A percentile compares a stretch with the other conserved stretches of the same genome.
These are phyloP conservation scores for Yasuhikotakia modesta DNA, from an alignment of 2,797 vertebrate genomes.

Conservation along the genomic window DNA sequence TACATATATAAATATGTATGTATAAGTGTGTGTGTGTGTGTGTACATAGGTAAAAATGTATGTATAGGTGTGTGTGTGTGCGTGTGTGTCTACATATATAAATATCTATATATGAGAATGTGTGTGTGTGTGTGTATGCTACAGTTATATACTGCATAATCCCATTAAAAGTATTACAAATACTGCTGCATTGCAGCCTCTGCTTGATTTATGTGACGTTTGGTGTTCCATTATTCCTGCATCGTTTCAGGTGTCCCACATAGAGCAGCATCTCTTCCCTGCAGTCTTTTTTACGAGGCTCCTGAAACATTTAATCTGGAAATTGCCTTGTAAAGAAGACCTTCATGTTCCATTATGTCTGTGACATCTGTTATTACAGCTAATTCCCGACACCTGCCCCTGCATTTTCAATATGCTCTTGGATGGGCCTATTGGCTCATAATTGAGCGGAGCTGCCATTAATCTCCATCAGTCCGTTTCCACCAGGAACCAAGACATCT, in stretches of 20 bases:
- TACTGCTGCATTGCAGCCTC: background rate
- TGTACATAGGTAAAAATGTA: background rate
- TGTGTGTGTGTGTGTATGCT: no score
- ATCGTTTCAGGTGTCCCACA: slow-evolving; percentile 26
- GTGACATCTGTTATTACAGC: slow-evolving; percentile 61
- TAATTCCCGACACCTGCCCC: slow-evolving; percentile 57
- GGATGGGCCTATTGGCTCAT: slow-evolving; percentile 56
- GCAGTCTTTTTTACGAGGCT: slow-evolving; percentile 47
- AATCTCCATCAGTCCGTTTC: slow-evolving; percentile 70
- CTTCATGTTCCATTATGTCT: slow-evolving; percentile 67
- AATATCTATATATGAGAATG: no score
- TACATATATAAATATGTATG: no score
- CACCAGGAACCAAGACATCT: slow-evolving; percentile 62
- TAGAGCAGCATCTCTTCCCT: slow-evolving; percentile 7
- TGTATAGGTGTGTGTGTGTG: no score
- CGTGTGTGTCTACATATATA: no score
- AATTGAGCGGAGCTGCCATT: slow-evolving; percentile 68
- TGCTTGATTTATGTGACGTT: background rate
- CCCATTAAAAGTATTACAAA: background rate
- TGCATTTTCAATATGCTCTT: slow-evolving; percentile 50
- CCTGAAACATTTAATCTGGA: slow-evolving; percentile 52
- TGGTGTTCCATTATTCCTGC: slow-evolving; percentile 3
- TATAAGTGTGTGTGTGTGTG: background rate
- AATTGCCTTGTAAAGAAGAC: slow-evolving; percentile 64
- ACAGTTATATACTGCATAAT: background rate